Conservation (phyloP, 2,888 invertebrate species). For the Metallyticus violacea region DNA sequence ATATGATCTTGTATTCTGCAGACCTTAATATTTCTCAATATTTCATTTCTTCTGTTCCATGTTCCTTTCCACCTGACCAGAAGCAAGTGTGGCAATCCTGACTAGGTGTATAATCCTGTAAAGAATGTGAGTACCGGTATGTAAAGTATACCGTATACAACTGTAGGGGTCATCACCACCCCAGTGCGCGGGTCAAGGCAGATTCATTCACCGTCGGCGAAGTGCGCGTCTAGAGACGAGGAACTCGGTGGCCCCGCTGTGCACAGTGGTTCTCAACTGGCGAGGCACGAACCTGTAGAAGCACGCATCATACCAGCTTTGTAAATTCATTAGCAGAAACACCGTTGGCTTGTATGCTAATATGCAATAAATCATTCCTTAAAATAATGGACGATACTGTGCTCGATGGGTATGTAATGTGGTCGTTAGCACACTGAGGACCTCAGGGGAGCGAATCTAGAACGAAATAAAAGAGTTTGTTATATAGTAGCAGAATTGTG, state of each 20-base stretch:
- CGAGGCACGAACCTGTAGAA: neutral
- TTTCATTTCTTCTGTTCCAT: neutral
- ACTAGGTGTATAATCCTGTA: no score
- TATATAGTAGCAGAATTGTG: no score
- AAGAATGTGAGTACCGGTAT: neutral
- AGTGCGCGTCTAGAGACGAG: neutral
- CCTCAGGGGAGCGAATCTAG: no score
- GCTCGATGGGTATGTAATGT: neutral
- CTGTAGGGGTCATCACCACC: neutral
- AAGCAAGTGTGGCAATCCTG: neutral
- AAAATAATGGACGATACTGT: neutral
- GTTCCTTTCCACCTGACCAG: neutral
- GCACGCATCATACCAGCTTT: neutral
- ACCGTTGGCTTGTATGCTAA: neutral
- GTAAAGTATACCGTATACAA: neutral
- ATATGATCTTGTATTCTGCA: neutral
- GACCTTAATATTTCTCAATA: neutral
- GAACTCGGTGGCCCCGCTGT: neutral
- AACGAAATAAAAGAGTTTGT: no score
- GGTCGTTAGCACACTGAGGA: no score
- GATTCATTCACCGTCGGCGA: neutral
- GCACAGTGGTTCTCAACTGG: neutral
- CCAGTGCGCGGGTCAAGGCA: neutral
- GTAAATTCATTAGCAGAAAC: neutral
- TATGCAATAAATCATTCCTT: neutral